Conservation (phyloP, 1,140 invertebrate species). For the Polypedilum vanderplanki region DNA sequence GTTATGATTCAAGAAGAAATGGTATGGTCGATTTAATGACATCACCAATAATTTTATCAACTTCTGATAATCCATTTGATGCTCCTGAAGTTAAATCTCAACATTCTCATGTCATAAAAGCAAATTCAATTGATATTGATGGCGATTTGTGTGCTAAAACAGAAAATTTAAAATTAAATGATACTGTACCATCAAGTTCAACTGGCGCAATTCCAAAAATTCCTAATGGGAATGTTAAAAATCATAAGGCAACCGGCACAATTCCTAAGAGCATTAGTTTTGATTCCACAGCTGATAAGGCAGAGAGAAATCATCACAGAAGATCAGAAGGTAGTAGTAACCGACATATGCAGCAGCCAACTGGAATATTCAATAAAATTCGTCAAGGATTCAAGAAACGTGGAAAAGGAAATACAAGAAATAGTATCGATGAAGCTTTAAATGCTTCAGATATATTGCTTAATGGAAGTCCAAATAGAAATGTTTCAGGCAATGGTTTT, state of each 20-base stretch:
- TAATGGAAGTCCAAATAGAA: neutral
- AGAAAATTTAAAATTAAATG: neutral
- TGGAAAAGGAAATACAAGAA: constrained; percentile 45
- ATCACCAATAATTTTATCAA: constrained; percentile 24
- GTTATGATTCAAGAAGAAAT: constrained; percentile 40
- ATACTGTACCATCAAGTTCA: constrained; percentile 25
- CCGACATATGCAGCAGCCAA: constrained; percentile 38
- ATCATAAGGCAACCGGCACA: constrained; percentile 62
- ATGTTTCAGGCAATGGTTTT: neutral
- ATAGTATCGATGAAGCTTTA: constrained; percentile 46
- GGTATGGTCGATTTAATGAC: constrained; percentile 37
- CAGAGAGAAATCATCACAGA: constrained; percentile 47
- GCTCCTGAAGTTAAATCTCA: constrained; percentile 20
- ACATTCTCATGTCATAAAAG: constrained; percentile 34
- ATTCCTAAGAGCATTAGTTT: constrained; percentile 90
- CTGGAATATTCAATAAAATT: constrained; percentile 61
- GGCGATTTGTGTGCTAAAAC: constrained; percentile 9
- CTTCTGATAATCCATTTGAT: constrained; percentile 5
- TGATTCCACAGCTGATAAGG: constrained; percentile 80
- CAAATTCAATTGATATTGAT: constrained; percentile 34
- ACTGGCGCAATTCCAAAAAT: constrained; percentile 7
- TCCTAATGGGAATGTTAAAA: constrained; percentile 41
- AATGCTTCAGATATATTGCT: constrained; percentile 37
- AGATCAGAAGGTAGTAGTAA: constrained; percentile 49
- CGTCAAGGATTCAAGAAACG: constrained; percentile 56